phyloP scores from a whole-genome alignment of 92 coral and sea anemone genomes.

The Bergia sp. region DNA sequence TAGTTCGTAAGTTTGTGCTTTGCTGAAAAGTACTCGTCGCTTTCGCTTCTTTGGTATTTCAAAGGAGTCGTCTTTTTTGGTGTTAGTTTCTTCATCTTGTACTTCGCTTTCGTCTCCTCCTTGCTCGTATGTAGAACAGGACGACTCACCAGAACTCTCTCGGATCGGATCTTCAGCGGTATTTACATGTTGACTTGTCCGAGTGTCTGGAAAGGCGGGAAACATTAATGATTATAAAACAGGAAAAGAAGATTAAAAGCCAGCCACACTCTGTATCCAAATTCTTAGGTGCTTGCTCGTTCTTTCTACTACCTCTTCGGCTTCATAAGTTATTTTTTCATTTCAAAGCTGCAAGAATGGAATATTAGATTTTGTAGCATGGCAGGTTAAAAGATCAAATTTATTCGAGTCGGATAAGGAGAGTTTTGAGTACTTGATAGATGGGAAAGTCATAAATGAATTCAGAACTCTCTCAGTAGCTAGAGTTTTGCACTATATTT shows the following conservation, averaged over 20 bases:
- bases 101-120: constrained; percentile 61
- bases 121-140: constrained; percentile 65
- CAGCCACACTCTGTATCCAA: constrained; percentile 22
- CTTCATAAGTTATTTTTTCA: background rate
- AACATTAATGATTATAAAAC: constrained; percentile 36
- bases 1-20: constrained; percentile 98
- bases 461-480: constrained; percentile 10
- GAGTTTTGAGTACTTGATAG: constrained; percentile 43
- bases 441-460: constrained; percentile 26
- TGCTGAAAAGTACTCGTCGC: constrained; percentile 96
- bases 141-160: constrained; percentile 39
- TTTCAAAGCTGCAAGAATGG: background rate
- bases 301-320: constrained; percentile 3
- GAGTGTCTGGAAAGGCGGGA: constrained; percentile 52
- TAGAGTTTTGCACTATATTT: background rate
- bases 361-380: background rate
- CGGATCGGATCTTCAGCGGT: constrained; percentile 22
- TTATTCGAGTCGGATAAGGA: constrained; percentile 36
- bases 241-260: constrained; percentile 33
- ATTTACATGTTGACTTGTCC: constrained; percentile 46
- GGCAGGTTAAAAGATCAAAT: constrained; percentile 40
- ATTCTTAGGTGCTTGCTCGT: constrained; percentile 4
- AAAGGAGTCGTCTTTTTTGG: constrained; percentile 70
- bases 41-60: constrained; percentile 94
- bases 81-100: constrained; percentile 52